A percentile compares a stretch with the other conserved stretches of the same genome.
These are phyloP conservation scores for Pinna nobilis DNA, from an alignment of 1,140 invertebrate species.

Conservation along the genomic window DNA sequence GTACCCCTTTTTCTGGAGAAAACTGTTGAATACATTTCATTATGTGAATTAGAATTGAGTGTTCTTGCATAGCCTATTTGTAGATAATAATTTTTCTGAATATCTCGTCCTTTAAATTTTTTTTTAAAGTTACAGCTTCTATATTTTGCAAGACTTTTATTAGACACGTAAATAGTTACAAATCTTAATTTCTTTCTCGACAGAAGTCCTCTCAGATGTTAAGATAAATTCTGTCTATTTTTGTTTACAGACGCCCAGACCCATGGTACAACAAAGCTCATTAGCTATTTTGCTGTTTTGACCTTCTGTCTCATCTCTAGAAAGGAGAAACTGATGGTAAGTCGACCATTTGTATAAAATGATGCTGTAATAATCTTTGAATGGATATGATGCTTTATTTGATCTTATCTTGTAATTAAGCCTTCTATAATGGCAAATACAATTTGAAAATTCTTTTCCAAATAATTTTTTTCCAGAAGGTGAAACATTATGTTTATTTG, in stretches of 20 bases:
- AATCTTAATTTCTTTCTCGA: no score
- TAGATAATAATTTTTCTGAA: no score
- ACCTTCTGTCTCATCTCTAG: conserved; percentile 92
- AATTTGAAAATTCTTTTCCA: not conserved
- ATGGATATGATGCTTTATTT: not conserved
- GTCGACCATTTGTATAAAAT: conserved; percentile 43
- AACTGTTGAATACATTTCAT: no score
- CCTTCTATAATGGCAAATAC: not conserved
- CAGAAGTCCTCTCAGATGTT: no score
- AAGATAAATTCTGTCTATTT: not conserved
- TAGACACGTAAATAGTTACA: no score
- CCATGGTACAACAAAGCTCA: conserved; percentile 92
- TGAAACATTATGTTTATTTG: not conserved
- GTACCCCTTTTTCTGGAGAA: no score
- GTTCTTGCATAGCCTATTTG: no score
- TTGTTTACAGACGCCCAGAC: conserved; percentile 81
- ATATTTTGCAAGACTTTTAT: no score
- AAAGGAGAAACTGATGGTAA: conserved; percentile 93
- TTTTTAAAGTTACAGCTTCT: no score
- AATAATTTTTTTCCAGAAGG: not conserved
- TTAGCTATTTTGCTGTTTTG: conserved; percentile 92
- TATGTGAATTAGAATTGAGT: no score
- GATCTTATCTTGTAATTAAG: not conserved
- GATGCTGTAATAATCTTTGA: not conserved
- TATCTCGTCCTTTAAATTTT: no score